Evolutionary conservation across 1,140 invertebrate genomes (phyloP).

Genomic region (Maniola jurtina): DNA sequence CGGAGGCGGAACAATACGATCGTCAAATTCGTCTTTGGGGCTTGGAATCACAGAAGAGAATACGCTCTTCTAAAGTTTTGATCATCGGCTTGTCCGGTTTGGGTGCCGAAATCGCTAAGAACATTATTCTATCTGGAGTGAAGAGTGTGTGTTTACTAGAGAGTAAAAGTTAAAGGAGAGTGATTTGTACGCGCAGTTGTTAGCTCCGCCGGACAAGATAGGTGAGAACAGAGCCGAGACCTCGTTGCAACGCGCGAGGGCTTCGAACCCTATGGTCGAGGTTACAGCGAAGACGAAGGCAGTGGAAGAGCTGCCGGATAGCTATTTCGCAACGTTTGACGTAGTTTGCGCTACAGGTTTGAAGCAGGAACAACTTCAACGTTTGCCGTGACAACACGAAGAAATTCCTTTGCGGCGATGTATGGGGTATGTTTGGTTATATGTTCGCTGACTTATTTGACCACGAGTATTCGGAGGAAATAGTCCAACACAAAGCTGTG

Average conservation of each 20-base stretch:
- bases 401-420: conserved; percentile 94
- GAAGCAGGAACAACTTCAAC: conserved; percentile 83
- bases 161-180: conserved; percentile 84
- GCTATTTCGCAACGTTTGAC: conserved; percentile 90
- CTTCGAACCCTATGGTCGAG: conserved; percentile 95
- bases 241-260: conserved; percentile 86
- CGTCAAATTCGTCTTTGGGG: conserved; percentile 99
- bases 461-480: conserved; percentile 91
- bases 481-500: conserved; percentile 79
- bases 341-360: conserved; percentile 91
- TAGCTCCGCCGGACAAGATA: conserved; percentile 82
- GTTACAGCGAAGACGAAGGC: conserved; percentile 85
- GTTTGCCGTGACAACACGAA: conserved; percentile 89
- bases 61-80: conserved; percentile 91
- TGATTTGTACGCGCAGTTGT: conserved; percentile 90
- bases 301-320: conserved; percentile 82
- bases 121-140: conserved; percentile 96
- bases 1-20: conserved; percentile 97
- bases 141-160: conserved; percentile 95
- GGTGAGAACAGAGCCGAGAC: conserved; percentile 91
- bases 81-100: conserved; percentile 94
- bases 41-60: conserved; percentile 97
- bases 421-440: conserved; percentile 96
- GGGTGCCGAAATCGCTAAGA: conserved; percentile 97
- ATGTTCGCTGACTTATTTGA: conserved; percentile 93